A percentile compares a stretch with the other conserved stretches of the same genome.
Conservation (phyloP, 2,888 invertebrate genomes). For the Drosophila rubida region DNA sequence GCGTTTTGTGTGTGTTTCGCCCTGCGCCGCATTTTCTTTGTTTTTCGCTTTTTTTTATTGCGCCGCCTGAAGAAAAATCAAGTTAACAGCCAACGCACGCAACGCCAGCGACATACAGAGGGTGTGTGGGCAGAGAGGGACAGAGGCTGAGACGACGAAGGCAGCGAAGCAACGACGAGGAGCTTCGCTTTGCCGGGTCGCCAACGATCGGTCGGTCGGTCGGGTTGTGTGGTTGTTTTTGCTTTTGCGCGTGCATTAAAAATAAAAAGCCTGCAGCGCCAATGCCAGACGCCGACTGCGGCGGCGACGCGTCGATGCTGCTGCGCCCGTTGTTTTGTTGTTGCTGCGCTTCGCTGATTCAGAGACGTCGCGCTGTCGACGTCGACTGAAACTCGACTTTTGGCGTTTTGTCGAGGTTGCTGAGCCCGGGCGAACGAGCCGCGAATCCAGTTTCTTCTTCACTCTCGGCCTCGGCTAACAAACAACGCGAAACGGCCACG, state of each 20-base stretch:
- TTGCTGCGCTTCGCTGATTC: slow-evolving; percentile 73
- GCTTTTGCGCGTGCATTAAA: slow-evolving; percentile 58
- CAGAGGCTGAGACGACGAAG: background rate
- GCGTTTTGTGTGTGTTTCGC: slow-evolving; percentile 48
- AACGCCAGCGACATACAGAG: slow-evolving; percentile 26
- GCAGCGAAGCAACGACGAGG: slow-evolving; percentile 29
- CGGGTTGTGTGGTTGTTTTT: slow-evolving; percentile 24
- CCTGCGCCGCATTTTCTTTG: slow-evolving; percentile 76
- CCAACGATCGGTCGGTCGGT: slow-evolving; percentile 40
- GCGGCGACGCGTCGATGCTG: slow-evolving; percentile 33
- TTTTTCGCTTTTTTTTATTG: slow-evolving; percentile 52
- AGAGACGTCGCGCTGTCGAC: slow-evolving; percentile 33
- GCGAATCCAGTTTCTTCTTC: slow-evolving; percentile 80
- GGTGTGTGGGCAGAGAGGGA: slow-evolving; percentile 20
- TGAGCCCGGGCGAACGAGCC: slow-evolving; percentile 70
- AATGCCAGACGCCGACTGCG: slow-evolving; percentile 15
- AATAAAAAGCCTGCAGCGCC: slow-evolving; percentile 68
- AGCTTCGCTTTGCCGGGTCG: slow-evolving; percentile 50
- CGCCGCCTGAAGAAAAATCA: slow-evolving; percentile 73
- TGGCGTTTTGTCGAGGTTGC: slow-evolving; percentile 75
- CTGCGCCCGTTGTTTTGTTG: slow-evolving; percentile 43
- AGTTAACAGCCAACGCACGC: slow-evolving; percentile 75
- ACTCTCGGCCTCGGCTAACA: slow-evolving; percentile 72
- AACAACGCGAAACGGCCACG: slow-evolving; percentile 61
- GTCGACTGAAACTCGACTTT: slow-evolving; percentile 71